phyloP scores from a whole-genome alignment of 2,888 invertebrate species.

The Hypena proboscidalis region DNA sequence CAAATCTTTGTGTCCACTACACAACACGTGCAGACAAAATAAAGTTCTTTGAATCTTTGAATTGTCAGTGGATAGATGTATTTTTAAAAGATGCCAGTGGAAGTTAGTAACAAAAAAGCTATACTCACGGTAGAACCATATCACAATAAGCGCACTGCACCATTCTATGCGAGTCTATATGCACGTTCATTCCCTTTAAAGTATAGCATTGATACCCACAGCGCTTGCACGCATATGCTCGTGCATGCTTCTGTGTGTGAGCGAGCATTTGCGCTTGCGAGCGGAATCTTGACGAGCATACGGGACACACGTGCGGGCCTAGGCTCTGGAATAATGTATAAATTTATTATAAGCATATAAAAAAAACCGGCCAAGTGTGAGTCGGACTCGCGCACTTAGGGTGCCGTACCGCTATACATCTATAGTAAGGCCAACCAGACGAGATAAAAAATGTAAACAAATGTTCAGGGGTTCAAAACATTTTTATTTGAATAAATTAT shows the following conservation, averaged over 20 bases:
- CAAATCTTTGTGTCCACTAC: no score
- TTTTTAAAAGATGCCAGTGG: no score
- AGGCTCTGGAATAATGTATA: constrained; percentile 6
- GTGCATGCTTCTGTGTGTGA: not conserved
- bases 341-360: not conserved
- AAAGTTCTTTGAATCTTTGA: no score
- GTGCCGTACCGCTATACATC: no score
- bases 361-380: not conserved
- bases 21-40: no score
- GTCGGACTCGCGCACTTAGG: no score
- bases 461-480: no score
- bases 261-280: not conserved
- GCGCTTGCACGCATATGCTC: constrained; percentile 15
- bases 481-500: no score
- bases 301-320: constrained; percentile 15
- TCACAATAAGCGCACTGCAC: constrained; percentile 24
- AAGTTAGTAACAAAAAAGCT: no score
- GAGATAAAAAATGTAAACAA: no score
- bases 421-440: no score
- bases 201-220: constrained; percentile 27
- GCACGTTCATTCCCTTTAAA: constrained; percentile 15
- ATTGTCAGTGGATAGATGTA: no score
- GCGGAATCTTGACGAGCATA: constrained; percentile 11
- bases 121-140: constrained; percentile 1
- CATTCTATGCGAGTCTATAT: constrained; percentile 16